Percentiles rank a stretch among this genome's conserved stretches.
These are phyloP conservation scores for Nematopogon swammerdamellus DNA, from an alignment of 2,888 invertebrate species.

Conservation along the genomic window DNA sequence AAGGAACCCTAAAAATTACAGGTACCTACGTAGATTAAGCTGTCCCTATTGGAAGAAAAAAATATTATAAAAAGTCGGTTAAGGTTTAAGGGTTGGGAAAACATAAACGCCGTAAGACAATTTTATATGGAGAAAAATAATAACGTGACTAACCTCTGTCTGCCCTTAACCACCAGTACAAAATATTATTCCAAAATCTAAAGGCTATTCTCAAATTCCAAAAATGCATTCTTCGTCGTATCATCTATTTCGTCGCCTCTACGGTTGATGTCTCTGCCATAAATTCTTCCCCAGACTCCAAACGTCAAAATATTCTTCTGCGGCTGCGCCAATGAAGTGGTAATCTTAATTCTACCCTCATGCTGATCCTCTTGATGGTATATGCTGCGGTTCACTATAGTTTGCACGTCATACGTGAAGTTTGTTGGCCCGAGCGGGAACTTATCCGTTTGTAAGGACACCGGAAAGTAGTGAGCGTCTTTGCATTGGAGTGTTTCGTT, in stretches of 20 bases:
- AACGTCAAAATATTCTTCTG: conserved; percentile 44
- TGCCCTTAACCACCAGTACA: too few relatives aligned
- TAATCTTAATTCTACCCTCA: conserved; percentile 16
- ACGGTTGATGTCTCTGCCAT: conserved; percentile 38
- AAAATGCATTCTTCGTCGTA: neutral
- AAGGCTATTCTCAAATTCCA: neutral
- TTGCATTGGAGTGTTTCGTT: conserved; percentile 31
- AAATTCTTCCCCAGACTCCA: conserved; percentile 43
- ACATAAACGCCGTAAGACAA: too few relatives aligned
- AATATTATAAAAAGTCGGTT: too few relatives aligned
- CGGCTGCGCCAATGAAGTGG: conserved; percentile 25
- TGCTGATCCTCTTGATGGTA: conserved; percentile 6
- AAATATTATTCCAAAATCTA: neutral
- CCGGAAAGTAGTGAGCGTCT: conserved; percentile 44
- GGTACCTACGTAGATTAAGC: too few relatives aligned
- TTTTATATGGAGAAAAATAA: too few relatives aligned
- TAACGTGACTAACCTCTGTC: too few relatives aligned
- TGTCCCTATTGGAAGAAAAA: too few relatives aligned
- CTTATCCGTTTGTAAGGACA: conserved; percentile 43
- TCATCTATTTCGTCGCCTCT: conserved; percentile 20
- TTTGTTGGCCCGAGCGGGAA: conserved; percentile 38
- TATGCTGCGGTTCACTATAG: conserved; percentile 6
- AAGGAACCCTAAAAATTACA: too few relatives aligned
- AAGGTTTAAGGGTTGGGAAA: too few relatives aligned
- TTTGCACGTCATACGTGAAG: conserved; percentile 19